A percentile compares a stretch with the other conserved stretches of the same genome.
Conservation (phyloP, 1,140 invertebrate species). For the Arctopsyche grandis region DNA sequence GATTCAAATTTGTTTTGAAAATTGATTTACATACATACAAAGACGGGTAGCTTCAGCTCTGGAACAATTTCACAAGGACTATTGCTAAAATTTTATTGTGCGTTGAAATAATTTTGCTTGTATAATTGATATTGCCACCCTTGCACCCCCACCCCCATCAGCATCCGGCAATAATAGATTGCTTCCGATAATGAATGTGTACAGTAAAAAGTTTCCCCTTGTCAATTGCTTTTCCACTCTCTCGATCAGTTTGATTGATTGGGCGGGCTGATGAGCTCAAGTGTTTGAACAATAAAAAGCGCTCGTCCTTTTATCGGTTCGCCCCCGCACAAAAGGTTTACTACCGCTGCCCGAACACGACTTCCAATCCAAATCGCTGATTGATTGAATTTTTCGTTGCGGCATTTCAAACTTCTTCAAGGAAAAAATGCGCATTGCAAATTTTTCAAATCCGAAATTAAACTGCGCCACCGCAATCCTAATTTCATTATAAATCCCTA, state of each 20-base stretch:
- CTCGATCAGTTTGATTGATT: constrained; percentile 41
- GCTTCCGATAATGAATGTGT: constrained; percentile 34
- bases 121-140: too few relatives aligned
- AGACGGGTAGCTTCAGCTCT: too few relatives aligned
- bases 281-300: constrained; percentile 36
- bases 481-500: too few relatives aligned
- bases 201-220: constrained; percentile 33
- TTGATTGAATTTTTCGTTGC: background rate
- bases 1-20: too few relatives aligned
- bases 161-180: constrained; percentile 11
- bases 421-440: background rate
- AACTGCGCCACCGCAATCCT: too few relatives aligned
- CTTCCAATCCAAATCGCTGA: constrained; percentile 26
- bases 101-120: too few relatives aligned
- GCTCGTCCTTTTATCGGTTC: constrained; percentile 5
- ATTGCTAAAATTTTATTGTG: too few relatives aligned
- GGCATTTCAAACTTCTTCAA: background rate
- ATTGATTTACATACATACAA: too few relatives aligned
- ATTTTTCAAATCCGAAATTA: background rate
- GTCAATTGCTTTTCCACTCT: constrained; percentile 31
- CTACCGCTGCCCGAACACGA: background rate
- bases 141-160: too few relatives aligned
- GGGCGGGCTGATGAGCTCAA: constrained; percentile 34
- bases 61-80: too few relatives aligned
- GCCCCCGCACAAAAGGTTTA: constrained; percentile 13